Base-by-base conservation (phyloP, 2,888 invertebrate genomes). In the Noctua janthina region DNA sequence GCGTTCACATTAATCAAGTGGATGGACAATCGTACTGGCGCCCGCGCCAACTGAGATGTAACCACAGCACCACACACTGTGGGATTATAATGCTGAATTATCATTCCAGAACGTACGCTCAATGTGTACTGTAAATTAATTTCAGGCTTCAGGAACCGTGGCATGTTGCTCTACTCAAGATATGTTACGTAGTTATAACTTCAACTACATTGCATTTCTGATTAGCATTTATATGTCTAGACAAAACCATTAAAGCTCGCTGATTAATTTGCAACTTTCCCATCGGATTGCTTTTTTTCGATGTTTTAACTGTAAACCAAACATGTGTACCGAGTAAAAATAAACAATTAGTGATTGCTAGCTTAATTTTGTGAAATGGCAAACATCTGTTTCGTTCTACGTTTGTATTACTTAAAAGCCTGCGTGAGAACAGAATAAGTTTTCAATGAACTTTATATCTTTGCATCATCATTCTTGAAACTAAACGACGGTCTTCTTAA, bases 1-100 rank as follows among this genome's bases (percentile, higher is more conserved):
- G 91, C 91, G 87, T 88, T 92, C 90, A 90, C 94, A 95, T 95
- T 95, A 94, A 95, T 95, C 95, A 95, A 93, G 88, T 88, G 90
- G 92, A 93, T 92, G 91, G 91, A 91, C 92, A 91, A 92, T 91
- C 89, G 89, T 86, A 86, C 90, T 90, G 90, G 89, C 90, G 91
- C 87, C 83, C 89, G 89, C 88, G 81, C 87, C 88, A 89, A 92
- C 91, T 91, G 89, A 91, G 86, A 91, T 90, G 83, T 90, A 83
- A 70, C 87, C 86, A 78, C 84, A 76, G 79, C 78, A 71, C 86
- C 85, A 78, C 83, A 78, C 83, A 76, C 76, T 74, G 23, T 15
- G 59, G 56, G 29, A 77, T 73, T 79, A 80, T 84, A 76, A 76
- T 79, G n/a, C 69, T 84, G 78, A 81, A 87, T 79, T 81, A 82